Evolutionary conservation across 2,113 vertebrate genomes (phyloP).

Genomic region (Lepidothrix coronata): DNA sequence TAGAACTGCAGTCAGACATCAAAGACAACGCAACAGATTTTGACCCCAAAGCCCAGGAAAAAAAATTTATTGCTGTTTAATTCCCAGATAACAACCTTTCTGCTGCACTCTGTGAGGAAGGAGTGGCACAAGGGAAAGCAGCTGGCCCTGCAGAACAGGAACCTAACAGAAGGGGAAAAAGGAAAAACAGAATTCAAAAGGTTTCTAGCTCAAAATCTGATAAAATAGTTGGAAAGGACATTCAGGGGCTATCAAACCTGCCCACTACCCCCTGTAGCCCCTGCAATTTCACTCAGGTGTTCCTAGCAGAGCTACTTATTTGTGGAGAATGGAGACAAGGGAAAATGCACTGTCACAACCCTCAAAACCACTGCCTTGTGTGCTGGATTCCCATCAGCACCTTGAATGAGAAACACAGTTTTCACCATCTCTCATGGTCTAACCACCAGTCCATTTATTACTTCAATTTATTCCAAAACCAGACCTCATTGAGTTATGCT

Average conservation of each 20-base stretch:
- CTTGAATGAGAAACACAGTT: not conserved
- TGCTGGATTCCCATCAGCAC: not conserved
- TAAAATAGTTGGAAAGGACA: not conserved
- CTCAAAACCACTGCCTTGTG: not conserved
- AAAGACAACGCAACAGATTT: not conserved
- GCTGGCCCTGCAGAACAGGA: not conserved
- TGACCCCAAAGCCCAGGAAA: not conserved
- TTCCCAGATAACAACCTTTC: not conserved
- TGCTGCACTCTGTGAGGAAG: not conserved
- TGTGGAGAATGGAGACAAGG: not conserved
- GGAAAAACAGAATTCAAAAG: not conserved
- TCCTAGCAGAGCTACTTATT: not conserved
- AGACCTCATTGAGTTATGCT: not conserved
- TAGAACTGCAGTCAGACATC: not conserved
- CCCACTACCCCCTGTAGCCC: rapidly evolving
- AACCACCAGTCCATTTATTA: not conserved
- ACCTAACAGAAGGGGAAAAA: not conserved
- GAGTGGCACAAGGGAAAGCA: not conserved
- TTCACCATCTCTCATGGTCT: not conserved
- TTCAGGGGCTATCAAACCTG: not conserved
- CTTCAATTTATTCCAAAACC: not conserved
- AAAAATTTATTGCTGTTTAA: rapidly evolving
- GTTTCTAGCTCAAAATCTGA: not conserved
- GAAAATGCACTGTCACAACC: not conserved
- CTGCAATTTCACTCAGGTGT: not conserved